Percentiles rank a stretch among this genome's conserved stretches.
Conservation (phyloP, 2,113 vertebrate genomes). For the Podarcis raffonei region DNA sequence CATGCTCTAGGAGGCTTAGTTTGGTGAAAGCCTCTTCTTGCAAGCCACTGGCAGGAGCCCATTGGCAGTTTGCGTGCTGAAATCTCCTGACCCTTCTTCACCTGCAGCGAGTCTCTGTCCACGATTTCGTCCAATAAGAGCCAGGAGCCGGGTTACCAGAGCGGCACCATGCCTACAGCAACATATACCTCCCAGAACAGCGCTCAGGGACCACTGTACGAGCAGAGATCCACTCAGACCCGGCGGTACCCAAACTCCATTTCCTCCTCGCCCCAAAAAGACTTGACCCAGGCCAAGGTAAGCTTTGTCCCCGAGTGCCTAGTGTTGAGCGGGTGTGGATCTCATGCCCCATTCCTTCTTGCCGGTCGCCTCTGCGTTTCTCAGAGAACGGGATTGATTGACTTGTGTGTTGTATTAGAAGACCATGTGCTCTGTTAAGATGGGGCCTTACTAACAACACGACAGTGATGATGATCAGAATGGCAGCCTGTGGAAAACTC, state of each 20-base stretch:
- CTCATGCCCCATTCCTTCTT: neutral
- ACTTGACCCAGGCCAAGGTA: constrained; percentile 92
- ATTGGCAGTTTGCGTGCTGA: too few relatives aligned
- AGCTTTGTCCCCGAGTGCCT: neutral
- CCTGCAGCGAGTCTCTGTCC: constrained; percentile 85
- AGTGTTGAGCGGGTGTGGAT: too few relatives aligned
- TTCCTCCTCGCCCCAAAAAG: constrained; percentile 94
- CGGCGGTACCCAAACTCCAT: constrained; percentile 89
- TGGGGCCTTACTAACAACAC: neutral
- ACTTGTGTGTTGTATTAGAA: neutral
- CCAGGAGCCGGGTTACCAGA: constrained; percentile 85
- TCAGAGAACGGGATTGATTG: neutral
- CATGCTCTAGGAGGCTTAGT: too few relatives aligned
- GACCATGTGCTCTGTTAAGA: neutral
- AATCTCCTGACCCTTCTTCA: neutral
- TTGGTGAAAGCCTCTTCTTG: too few relatives aligned
- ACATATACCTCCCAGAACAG: constrained; percentile 84
- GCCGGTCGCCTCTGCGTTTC: neutral
- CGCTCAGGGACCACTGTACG: constrained; percentile 88
- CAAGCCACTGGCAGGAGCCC: too few relatives aligned
- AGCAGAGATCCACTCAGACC: constrained; percentile 91
- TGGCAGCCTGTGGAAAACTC: neutral
- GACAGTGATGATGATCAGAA: neutral
- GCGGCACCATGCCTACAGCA: constrained; percentile 78
- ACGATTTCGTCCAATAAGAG: constrained; percentile 88